phyloP scores from a whole-genome alignment of 2,797 vertebrate species.

The Typhlichthys eigenmanni region DNA sequence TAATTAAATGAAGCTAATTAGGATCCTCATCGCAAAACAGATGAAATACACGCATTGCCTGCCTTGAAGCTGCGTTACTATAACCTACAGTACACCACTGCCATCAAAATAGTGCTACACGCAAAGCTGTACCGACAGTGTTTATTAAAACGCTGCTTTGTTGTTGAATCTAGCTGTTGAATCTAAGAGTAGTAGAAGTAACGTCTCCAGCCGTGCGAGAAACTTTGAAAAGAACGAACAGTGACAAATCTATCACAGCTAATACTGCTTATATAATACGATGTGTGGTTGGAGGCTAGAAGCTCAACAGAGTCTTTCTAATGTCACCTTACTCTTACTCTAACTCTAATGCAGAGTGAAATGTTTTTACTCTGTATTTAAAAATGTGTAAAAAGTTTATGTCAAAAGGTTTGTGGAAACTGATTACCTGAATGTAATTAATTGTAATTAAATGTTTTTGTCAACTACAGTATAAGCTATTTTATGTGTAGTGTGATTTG shows the following conservation, averaged over 20 bases:
- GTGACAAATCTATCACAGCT: background rate
- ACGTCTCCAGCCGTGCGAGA: background rate
- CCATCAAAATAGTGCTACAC: slow-evolving; percentile 16
- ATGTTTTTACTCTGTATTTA: no score
- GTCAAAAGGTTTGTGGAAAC: no score
- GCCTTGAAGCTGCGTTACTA: slow-evolving; percentile 32
- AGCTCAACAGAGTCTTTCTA: background rate
- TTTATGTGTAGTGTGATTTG: no score
- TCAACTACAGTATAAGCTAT: no score
- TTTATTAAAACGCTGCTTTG: background rate
- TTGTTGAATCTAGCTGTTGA: background rate
- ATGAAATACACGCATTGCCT: slow-evolving; percentile 37
- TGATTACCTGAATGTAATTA: no score
- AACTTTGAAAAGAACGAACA: background rate
- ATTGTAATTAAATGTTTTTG: no score
- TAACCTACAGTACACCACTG: slow-evolving; percentile 25
- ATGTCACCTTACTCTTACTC: background rate
- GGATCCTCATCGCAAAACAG: slow-evolving; percentile 52
- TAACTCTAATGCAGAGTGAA: background rate
- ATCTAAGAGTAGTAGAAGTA: background rate
- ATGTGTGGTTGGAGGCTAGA: background rate
- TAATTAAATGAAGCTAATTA: slow-evolving; percentile 64
- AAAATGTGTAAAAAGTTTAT: no score
- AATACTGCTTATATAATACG: background rate
- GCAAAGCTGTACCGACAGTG: slow-evolving; percentile 14